Percentiles rank a stretch among this genome's conserved stretches.
phyloP scores from a whole-genome alignment of 35 echinoderm and acorn worm species.

The Ophiothrix spiculata region DNA sequence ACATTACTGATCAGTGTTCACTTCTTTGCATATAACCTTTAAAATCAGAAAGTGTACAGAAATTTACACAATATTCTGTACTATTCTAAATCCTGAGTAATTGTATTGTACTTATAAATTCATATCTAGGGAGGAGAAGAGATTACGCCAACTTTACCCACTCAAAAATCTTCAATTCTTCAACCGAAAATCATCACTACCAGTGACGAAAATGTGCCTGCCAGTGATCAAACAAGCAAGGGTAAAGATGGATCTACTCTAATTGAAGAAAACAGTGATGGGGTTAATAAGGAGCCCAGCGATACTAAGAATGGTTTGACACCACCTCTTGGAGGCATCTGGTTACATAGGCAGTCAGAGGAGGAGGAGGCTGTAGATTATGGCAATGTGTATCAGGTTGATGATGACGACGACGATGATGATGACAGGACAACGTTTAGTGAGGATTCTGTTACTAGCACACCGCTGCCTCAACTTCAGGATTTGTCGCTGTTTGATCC shows the following conservation, averaged over 20 bases:
- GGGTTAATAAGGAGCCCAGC: neutral
- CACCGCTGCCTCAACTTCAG: slow-evolving; percentile 83
- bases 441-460: slow-evolving; percentile 87
- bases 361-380: slow-evolving; percentile 52
- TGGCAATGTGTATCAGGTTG: neutral
- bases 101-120: too few relatives aligned
- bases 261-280: slow-evolving; percentile 13
- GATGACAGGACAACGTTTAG: slow-evolving; percentile 89
- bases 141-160: slow-evolving; percentile 22
- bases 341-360: slow-evolving; percentile 89
- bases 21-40: too few relatives aligned
- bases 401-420: slow-evolving; percentile 67
- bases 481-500: slow-evolving; percentile 92
- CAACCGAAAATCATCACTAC: slow-evolving; percentile 28
- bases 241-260: neutral
- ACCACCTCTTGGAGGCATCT: slow-evolving; percentile 73
- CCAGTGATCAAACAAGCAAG: neutral
- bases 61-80: too few relatives aligned
- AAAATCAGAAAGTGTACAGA: too few relatives aligned
- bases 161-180: slow-evolving; percentile 30
- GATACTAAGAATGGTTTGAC: neutral
- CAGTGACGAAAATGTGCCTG: neutral
- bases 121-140: slow-evolving; percentile 58
- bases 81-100: too few relatives aligned
- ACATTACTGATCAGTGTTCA: too few relatives aligned